Percentiles rank a stretch among this genome's conserved stretches.
phyloP scores from a whole-genome alignment of 2,888 invertebrate species.

The Euproctis similis region DNA sequence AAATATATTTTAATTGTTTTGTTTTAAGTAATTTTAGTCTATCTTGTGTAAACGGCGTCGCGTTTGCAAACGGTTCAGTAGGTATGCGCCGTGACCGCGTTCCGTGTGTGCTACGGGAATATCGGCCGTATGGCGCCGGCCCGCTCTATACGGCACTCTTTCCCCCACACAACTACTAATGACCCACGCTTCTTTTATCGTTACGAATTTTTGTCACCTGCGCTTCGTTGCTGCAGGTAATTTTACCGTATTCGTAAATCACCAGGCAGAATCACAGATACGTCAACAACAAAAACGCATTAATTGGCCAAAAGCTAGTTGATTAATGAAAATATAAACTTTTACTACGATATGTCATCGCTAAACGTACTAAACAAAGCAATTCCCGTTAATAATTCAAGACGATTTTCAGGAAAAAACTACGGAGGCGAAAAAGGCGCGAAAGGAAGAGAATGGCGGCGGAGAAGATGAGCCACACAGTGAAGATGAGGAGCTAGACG shows the following conservation, averaged over 20 bases:
- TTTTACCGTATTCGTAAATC: too few relatives aligned
- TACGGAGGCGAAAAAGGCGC: slow-evolving; percentile 85
- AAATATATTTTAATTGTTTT: slow-evolving; percentile 19
- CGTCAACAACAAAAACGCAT: slow-evolving; percentile 32
- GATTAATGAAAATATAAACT: slow-evolving; percentile 25
- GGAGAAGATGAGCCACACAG: slow-evolving; percentile 77
- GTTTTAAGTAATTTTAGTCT: slow-evolving; percentile 36
- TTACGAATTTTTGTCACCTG: slow-evolving; percentile 64
- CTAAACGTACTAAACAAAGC: slow-evolving; percentile 26
- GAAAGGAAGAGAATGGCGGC: slow-evolving; percentile 86
- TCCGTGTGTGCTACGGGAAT: slow-evolving; percentile 57
- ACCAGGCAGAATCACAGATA: too few relatives aligned
- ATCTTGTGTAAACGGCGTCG: slow-evolving; percentile 34
- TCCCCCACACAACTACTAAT: slow-evolving; percentile 53
- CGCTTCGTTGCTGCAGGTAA: too few relatives aligned
- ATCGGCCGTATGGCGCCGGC: slow-evolving; percentile 55
- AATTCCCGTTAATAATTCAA: slow-evolving; percentile 15
- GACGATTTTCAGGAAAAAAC: slow-evolving; percentile 78
- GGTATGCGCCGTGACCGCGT: slow-evolving; percentile 61
- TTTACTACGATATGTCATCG: too few relatives aligned
- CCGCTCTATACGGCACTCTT: slow-evolving; percentile 50
- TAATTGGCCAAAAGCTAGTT: slow-evolving; percentile 51
- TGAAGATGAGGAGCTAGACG: slow-evolving; percentile 81
- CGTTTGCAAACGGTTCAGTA: slow-evolving; percentile 38
- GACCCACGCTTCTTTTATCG: slow-evolving; percentile 67